Base-by-base conservation (phyloP, 2,888 invertebrate genomes). In the Tetrapedia diversipes region DNA sequence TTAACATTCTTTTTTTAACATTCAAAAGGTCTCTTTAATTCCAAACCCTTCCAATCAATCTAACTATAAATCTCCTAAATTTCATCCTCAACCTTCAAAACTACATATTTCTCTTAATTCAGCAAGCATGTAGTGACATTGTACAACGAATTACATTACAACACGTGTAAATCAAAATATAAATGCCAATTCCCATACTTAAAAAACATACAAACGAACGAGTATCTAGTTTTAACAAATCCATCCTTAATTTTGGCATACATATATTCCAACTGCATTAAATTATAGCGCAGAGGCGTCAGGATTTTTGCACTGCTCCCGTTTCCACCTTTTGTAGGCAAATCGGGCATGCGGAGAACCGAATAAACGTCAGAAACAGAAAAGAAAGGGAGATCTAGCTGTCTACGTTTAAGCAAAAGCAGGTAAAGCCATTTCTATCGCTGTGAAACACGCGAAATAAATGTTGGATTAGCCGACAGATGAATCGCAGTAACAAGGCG, bases 261-360 rank as follows among this genome's bases (percentile, higher is more conserved):
- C n/a, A n/a, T n/a, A n/a, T n/a, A n/a, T n/a, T n/a, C n/a, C n/a
- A n/a, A n/a, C n/a, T n/a, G n/a, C n/a, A n/a, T n/a, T n/a, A n/a
- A n/a, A n/a, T n/a, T n/a, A n/a, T n/a, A n/a, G n/a, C n/a, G n/a
- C n/a, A n/a, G n/a, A n/a, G n/a, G n/a, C n/a, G n/a, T n/a, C n/a
- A n/a, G n/a, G n/a, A n/a, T n/a, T n/a, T n/a, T n/a, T n/a, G n/a
- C n/a, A n/a, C n/a, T n/a, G n/a, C n/a, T n/a, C n/a, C n/a, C n/a
- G n/a, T n/a, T n/a, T n/a, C n/a, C n/a, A n/a, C 24, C 80, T 69
- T 82, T 83, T 83, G 78, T 83, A 68, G 56, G 51, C 32, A 75
- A 78, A 76, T 75, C 72, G 69, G 63, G 65, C 75, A 60, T 7
- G 45, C 72, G 59, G 79, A 79, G 75, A 80, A 75, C 45, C 75